A percentile compares a stretch with the other conserved stretches of the same genome.
These are phyloP conservation scores for Flexamia atlantica DNA, from an alignment of 2,888 invertebrate genomes.

Conservation along the genomic window DNA sequence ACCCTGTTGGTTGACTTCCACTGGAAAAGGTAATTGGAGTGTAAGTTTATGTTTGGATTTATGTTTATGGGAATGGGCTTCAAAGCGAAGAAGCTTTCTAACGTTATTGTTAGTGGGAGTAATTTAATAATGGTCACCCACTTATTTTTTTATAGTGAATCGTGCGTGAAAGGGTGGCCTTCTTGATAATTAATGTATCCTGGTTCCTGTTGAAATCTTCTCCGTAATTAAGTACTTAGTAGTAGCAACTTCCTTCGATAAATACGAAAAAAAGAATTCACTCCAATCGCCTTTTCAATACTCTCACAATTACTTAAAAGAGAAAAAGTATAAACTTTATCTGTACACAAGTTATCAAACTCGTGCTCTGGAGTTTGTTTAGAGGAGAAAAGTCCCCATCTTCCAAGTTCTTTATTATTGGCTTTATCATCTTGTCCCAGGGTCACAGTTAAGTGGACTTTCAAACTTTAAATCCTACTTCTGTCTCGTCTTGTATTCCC, in stretches of 20 bases:
- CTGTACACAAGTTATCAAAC: neutral
- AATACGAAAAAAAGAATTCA: no score
- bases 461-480: neutral
- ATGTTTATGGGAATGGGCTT: neutral
- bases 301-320: no score
- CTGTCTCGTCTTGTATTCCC: no score
- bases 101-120: neutral
- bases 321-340: no score
- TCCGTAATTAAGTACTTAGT: no score
- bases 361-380: neutral
- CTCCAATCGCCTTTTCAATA: no score
- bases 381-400: neutral
- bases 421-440: neutral
- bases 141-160: neutral
- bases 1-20: conserved; percentile 22
- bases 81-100: neutral
- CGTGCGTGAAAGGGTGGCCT: neutral
- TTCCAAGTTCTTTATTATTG: neutral
- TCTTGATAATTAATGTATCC: no score
- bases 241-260: no score
- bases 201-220: no score
- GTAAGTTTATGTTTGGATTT: neutral
- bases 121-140: neutral
- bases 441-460: neutral
- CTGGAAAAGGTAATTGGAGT: neutral